Base-by-base conservation (phyloP, 2,113 vertebrate genomes). In the Cryptotis parvus region DNA sequence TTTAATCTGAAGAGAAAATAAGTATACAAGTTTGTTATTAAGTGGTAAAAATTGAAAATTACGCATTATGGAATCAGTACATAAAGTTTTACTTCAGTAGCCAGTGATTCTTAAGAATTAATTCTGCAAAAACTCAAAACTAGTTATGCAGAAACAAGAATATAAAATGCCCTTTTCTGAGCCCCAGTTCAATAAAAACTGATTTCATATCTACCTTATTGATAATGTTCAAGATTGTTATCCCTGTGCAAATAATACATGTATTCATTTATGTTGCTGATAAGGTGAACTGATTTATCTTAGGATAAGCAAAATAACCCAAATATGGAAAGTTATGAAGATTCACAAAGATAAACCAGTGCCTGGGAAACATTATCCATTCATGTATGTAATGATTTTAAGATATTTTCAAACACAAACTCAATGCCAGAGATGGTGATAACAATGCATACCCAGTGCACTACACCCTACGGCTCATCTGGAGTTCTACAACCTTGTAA, bases 381-480 rank as follows among this genome's bases (percentile, higher is more conserved):
- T 75, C 92, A 81, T 84, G 73, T 91, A 79, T 26, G 35, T 83
- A 87, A 0, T 29, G 29, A 83, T 89, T 95, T 61, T 79, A 91
- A 95, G 91, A 91, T 77, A 35, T 85, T 94, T 95, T 87, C 86
- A 61, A 91, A 94, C 84, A 92, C 52, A 69, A 95, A 96, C 63
- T 80, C 88, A 93, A 4, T 4, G 92, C 87, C 95, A 88, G 91
- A 92, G 96, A 98, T 87, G 94, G 82, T 95, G 78, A 93, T 73
- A 39, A 91, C 77, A 91, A 61, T 96, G 91, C 94, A 95, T 95
- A 95, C 96, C 94, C 96, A 96, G 97, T 97, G 95, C 97, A 94
- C 31, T 94, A 97, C 96, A 94, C 97, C 93, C 92, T 96, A 72
- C 73, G 95, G 94, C 97, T 87, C 91, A 94, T 33, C n/a, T 81